Base-by-base conservation (phyloP, 2,888 invertebrate genomes). In the Dilophus febrilis region DNA sequence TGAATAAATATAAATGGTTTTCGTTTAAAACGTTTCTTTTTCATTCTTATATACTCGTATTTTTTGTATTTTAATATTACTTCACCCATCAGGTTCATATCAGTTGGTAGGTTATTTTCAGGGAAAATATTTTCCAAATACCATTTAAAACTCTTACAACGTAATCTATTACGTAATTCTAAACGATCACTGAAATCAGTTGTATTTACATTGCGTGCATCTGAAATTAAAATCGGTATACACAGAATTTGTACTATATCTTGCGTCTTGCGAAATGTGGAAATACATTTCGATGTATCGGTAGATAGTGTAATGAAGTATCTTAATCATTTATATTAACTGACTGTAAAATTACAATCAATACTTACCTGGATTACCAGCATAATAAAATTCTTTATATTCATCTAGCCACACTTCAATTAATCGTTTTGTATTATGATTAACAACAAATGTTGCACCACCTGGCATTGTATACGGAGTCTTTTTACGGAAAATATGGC, bases 331-430 rank as follows among this genome's bases (percentile, higher is more conserved):
- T n/a, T n/a, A n/a, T n/a, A n/a, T n/a, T n/a, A n/a, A n/a, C n/a
- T n/a, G n/a, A n/a, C n/a, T n/a, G n/a, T n/a, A n/a, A n/a, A n/a
- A n/a, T n/a, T n/a, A n/a, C n/a, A n/a, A 22, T 6, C 22, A 8
- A 22, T 22, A 22, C 29, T 17, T 10, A 37, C 37, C 18, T 5
- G 37, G 57, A 85, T 83, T 52, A 84, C 64, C 61, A 84, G 80
- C 22, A 61, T 82, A 85, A 61, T 85, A 87, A 61, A 85, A 84
- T 55, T 80, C 72, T 52, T 80, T 77, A 61, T 77, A 81, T 48
- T 82, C 80, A 56, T 82, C 81, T 60, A 82, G 61, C 81, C 81
- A 82, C 33, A 86, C 77, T 64, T 85, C 82, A 37, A 85, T 84
- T 49, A 87, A 64, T 47, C 86, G 70, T 44, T 85, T 74, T 37